These are phyloP conservation scores for Melanotaenia nigrans DNA, from an alignment of 2,797 vertebrate species.

Conservation along the genomic window DNA sequence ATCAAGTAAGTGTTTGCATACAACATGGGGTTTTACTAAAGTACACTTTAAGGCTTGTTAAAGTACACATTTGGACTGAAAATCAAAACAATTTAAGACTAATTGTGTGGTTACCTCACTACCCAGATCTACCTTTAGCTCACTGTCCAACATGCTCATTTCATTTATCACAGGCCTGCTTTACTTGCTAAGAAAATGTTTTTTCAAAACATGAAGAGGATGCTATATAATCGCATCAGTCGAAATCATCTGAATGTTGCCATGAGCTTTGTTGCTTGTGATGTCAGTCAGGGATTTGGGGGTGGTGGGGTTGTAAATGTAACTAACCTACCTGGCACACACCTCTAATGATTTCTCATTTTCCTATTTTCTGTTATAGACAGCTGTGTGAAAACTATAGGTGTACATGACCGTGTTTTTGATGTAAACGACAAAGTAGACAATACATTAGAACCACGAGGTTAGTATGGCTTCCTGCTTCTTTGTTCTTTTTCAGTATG, in stretches of 20 bases:
- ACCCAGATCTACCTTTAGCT: slow-evolving; percentile 49
- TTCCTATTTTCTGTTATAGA: slow-evolving; percentile 91
- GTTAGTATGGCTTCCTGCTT: slow-evolving; percentile 98
- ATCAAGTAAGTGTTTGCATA: slow-evolving; percentile 91
- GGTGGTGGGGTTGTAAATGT: slow-evolving; percentile 78
- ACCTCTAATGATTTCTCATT: slow-evolving; percentile 78
- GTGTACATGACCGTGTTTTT: slow-evolving; percentile 99
- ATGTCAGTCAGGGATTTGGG: slow-evolving; percentile 69
- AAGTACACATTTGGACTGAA: slow-evolving; percentile 75
- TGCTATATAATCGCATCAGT: slow-evolving; percentile 43
- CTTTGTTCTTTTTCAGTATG: slow-evolving; percentile 84
- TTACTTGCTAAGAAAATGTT: slow-evolving; percentile 41
- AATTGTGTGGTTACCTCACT: slow-evolving; percentile 57
- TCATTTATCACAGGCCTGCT: slow-evolving; percentile 57
- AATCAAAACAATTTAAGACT: slow-evolving; percentile 70
- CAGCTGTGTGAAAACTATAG: slow-evolving; percentile 99
- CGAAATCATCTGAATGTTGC: slow-evolving; percentile 77
- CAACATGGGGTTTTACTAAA: slow-evolving; percentile 44
- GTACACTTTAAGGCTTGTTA: slow-evolving; percentile 62
- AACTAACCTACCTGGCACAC: slow-evolving; percentile 87
- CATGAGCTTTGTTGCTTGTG: slow-evolving; percentile 82
- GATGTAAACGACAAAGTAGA: slow-evolving; percentile 99
- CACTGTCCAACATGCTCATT: slow-evolving; percentile 52
- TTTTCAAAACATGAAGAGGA: slow-evolving; percentile 40
- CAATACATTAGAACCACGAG: slow-evolving; percentile 99